These are phyloP conservation scores for Catharus minimus DNA, from an alignment of 2,113 vertebrate genomes.

Conservation along the genomic window DNA sequence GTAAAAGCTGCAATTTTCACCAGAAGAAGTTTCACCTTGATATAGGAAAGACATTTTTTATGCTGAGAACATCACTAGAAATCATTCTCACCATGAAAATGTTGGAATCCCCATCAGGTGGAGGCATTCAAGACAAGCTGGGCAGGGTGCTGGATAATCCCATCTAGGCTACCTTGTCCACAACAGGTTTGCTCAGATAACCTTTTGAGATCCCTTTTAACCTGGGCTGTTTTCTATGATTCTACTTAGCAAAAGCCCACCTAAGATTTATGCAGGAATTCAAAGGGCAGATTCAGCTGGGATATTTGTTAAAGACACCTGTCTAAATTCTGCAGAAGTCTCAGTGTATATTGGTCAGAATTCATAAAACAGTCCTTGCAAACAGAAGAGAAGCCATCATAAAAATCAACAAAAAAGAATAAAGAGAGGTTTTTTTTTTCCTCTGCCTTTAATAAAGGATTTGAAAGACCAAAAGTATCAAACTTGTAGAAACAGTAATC, in stretches of 20 bases:
- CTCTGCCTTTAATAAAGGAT: background rate
- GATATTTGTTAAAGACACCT: background rate
- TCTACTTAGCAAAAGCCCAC: background rate
- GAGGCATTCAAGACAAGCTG: background rate
- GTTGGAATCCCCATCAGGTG: background rate
- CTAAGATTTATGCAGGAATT: background rate
- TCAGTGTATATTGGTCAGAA: background rate
- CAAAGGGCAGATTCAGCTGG: background rate
- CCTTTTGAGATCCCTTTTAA: background rate
- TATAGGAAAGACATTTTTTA: background rate
- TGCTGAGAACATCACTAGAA: background rate
- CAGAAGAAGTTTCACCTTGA: background rate
- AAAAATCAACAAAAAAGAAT: background rate
- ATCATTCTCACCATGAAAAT: fast-evolving
- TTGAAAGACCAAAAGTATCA: background rate
- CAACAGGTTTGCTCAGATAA: background rate
- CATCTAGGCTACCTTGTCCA: background rate
- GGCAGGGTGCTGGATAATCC: background rate
- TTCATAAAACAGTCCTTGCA: background rate
- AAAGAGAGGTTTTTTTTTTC: background rate
- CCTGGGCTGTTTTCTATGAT: background rate
- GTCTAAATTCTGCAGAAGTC: background rate
- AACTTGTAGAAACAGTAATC: background rate
- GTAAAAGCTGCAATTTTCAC: background rate
- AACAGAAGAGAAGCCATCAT: background rate